Conservation (phyloP, 1,140 invertebrate genomes). For the Prorops nasuta region DNA sequence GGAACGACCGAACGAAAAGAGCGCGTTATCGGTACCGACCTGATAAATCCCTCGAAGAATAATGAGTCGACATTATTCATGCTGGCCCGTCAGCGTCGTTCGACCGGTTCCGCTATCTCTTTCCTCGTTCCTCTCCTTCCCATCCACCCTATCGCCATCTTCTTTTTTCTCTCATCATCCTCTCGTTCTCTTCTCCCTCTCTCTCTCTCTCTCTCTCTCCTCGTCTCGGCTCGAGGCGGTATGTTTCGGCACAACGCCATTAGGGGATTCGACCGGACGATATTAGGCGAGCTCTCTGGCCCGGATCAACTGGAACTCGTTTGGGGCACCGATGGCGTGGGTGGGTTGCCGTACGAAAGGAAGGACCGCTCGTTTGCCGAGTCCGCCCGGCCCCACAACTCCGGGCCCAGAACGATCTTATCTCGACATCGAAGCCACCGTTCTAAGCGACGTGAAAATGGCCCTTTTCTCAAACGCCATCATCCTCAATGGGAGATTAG, state of each 20-base stretch:
- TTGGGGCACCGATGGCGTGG: slow-evolving; percentile 5
- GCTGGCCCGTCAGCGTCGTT: slow-evolving; percentile 37
- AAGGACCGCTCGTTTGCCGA: slow-evolving; percentile 22
- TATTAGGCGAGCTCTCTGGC: slow-evolving; percentile 28
- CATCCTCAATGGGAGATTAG: no score
- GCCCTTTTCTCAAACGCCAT: no score
- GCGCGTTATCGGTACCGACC: slow-evolving; percentile 42
- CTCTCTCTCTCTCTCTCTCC: slow-evolving; percentile 10
- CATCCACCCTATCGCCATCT: not conserved
- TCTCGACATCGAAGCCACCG: no score
- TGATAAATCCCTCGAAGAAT: slow-evolving; percentile 51
- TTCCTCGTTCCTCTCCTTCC: slow-evolving; percentile 15
- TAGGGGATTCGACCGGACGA: slow-evolving; percentile 24
- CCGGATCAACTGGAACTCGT: slow-evolving; percentile 31
- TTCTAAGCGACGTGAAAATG: no score
- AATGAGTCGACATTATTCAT: slow-evolving; percentile 48
- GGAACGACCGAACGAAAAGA: slow-evolving; percentile 40
- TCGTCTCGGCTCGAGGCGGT: slow-evolving; percentile 6
- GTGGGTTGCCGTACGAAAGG: slow-evolving; percentile 2
- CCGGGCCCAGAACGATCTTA: no score
- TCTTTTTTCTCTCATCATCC: slow-evolving; percentile 3
- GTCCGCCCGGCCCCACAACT: no score
- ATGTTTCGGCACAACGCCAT: slow-evolving; percentile 30
- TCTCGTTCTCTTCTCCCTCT: not conserved
- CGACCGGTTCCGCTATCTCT: slow-evolving; percentile 23